phyloP scores from a whole-genome alignment of 2,797 vertebrate genomes.

The Discoglossus pictus region DNA sequence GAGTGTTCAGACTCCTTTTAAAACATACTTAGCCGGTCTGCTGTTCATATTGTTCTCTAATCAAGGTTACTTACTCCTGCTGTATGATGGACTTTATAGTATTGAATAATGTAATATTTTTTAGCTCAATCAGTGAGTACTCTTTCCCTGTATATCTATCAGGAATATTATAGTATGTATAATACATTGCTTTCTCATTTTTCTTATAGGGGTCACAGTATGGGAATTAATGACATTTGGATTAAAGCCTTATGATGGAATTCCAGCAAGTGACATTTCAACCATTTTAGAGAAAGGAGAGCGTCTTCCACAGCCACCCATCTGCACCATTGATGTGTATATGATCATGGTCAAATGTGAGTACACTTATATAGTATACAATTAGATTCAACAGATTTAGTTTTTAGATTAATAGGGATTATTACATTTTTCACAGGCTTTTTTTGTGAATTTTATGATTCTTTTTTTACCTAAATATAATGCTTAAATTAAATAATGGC shows the following conservation, averaged over 20 bases:
- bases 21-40: background rate
- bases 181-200: constrained; percentile 5
- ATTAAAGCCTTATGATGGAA: constrained; percentile 88
- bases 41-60: background rate
- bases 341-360: constrained; percentile 99
- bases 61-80: background rate
- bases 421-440: background rate
- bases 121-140: no score
- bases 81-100: no score
- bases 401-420: no score
- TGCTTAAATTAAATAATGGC: background rate
- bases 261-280: constrained; percentile 85
- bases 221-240: constrained; percentile 98
- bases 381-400: no score
- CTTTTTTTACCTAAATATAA: background rate
- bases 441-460: background rate
- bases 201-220: constrained; percentile 82
- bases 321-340: constrained; percentile 94
- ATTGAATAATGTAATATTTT: no score
- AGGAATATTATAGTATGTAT: no score
- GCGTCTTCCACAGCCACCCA: constrained; percentile 86
- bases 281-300: constrained; percentile 88
- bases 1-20: constrained; percentile 54
- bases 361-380: constrained; percentile 52
- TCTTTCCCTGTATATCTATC: no score